Base-by-base conservation (phyloP, 2,888 invertebrate species). In the Dione juno region DNA sequence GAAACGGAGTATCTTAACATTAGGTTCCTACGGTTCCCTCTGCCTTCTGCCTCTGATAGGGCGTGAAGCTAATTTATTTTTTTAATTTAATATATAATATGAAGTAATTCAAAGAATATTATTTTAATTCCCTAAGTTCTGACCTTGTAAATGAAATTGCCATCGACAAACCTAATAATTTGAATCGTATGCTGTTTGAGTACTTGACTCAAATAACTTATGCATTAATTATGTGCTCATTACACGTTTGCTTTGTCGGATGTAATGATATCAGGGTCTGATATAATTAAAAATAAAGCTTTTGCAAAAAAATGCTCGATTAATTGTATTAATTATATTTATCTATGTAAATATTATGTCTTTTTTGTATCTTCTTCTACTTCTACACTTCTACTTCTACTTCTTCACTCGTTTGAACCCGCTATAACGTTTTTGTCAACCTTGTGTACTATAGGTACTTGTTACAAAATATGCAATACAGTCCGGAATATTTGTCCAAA, bases 401-500 rank as follows among this genome's bases (percentile, higher is more conserved):
- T 10, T 10, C 37, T 37, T 37, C 37, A 37, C 37, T n/a, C 10
- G 9, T 19, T 19, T 48, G 10, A 48, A 48, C 5, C 19, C 48
- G 0, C 48, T 48, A 48, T 50, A 50, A 50, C 50, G 1, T 11
- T 16, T 19, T 16, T 16, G 48, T 10, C 10, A 16, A 8, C 19
- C 19, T 16, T 19, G 9, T 16, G 10, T 35, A 37, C 1, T 54
- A 9, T n/a, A n/a, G n/a, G n/a, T 35, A 10, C 9, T 9, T n/a
- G 1, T 54, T n/a, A 54, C 35, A 54, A 35, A 35, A 54, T 48
- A 48, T 48, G 45, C 58, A 41, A 58, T 43, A 8, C 35, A 72
- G 59, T 68, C 69, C 35, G 68, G 67, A 57, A 70, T 64, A 66
- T 41, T 19, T 69, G 74, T 52, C 76, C 75, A 74, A 69, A 75